Base-by-base conservation (phyloP, 2,113 vertebrate species). In the Tauraco erythrolophus region DNA sequence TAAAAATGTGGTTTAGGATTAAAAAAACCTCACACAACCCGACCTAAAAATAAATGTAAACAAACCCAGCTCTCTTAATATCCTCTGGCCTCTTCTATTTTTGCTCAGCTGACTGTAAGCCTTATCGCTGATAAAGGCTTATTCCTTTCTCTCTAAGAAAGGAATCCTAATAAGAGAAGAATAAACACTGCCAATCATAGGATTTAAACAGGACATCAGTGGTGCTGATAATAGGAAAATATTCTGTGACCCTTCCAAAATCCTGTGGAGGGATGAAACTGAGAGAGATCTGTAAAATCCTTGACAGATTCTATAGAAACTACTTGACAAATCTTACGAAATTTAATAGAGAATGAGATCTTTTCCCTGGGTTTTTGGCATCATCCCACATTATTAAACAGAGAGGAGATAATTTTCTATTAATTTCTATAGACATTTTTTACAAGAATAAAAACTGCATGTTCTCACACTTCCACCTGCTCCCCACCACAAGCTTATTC, bases 401-500 rank as follows among this genome's bases (percentile, higher is more conserved):
- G 46, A 1, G 1, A 86, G 1, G 30, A 95, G 86, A 86, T 88
- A 76, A 94, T 95, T 93, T 87, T 61, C 53, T 92, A 61, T 93
- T 78, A 72, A 88, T 91, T 88, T 79, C 41, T 72, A 21, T 23
- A 54, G 56, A 68, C 68, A 57, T 68, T 89, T 94, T 95, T 75
- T 33, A 28, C 25, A 53, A 48, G 27, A 94, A 84, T 75, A 79
- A 94, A 91, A 88, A 5, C 84, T 43, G 45, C 41, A 23, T 68
- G 61, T 94, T 88, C 91, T 95, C 58, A 64, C 39, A 58, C 39
- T 76, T 78, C 89, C 68, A 92, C 91, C 88, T 95, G 96, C 84
- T 94, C 84, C 56, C 35, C 45, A 50, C 70, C 39, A 39, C 85
- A 89, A 76, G 33, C 66, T 94, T 69, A 35, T 84, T 70, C 35